Conservation (phyloP, 2,888 invertebrate species). For the Coenonympha arcania region DNA sequence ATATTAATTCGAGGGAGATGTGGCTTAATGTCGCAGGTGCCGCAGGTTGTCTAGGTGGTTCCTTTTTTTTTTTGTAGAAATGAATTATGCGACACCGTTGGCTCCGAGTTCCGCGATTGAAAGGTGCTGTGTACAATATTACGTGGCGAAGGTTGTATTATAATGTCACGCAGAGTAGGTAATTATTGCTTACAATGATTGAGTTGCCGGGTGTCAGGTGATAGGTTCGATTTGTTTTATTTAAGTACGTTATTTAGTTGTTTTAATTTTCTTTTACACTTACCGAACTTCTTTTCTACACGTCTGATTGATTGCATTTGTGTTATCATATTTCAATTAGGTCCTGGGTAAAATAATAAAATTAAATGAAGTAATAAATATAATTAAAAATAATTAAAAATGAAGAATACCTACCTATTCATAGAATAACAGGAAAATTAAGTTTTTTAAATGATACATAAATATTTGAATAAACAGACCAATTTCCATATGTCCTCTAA, state of each 20-base stretch:
- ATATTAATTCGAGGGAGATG: conserved; percentile 67
- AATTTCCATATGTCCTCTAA: too few relatives aligned
- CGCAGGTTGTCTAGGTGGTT: conserved; percentile 41
- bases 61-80: conserved; percentile 41
- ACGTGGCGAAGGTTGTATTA: conserved; percentile 11
- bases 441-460: too few relatives aligned
- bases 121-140: conserved; percentile 15
- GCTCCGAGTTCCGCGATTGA: conserved; percentile 25
- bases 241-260: neutral
- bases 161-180: conserved; percentile 4
- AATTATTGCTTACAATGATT: conserved; percentile 7
- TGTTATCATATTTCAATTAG: too few relatives aligned
- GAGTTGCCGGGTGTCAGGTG: conserved; percentile 1
- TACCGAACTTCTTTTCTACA: too few relatives aligned
- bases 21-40: conserved; percentile 47
- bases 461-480: too few relatives aligned
- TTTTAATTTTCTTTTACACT: neutral
- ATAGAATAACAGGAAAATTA: too few relatives aligned
- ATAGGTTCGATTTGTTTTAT: neutral
- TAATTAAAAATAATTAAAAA: too few relatives aligned
- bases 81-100: conserved; percentile 28
- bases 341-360: too few relatives aligned
- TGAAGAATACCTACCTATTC: too few relatives aligned
- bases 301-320: too few relatives aligned
- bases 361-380: too few relatives aligned